Percentiles rank a stretch among this genome's conserved stretches.
Evolutionary conservation across 1,140 invertebrate species (phyloP).

Genomic region (Bombus waltoni): DNA sequence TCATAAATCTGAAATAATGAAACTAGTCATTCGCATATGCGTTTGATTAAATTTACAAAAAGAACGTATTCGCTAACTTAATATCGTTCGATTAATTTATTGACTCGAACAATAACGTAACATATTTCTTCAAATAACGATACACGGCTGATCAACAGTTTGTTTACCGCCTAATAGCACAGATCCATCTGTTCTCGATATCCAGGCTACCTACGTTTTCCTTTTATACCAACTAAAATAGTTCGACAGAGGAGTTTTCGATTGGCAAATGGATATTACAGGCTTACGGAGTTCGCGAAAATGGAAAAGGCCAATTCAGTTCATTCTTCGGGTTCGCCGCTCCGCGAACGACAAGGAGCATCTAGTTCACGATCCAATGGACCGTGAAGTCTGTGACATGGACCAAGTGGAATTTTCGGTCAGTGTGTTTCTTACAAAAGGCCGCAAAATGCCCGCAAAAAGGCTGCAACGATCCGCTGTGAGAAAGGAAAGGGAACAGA

Average conservation of each 20-base stretch:
- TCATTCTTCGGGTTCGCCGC: constrained; percentile 70
- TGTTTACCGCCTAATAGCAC: not conserved
- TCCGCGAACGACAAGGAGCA: constrained; percentile 66
- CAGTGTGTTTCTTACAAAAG: constrained; percentile 67
- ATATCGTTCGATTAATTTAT: not conserved
- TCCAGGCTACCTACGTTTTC: not conserved
- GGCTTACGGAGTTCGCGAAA: constrained; percentile 53
- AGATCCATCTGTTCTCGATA: constrained; percentile 1
- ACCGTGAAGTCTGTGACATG: constrained; percentile 75
- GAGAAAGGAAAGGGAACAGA: constrained; percentile 32
- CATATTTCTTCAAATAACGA: not conserved
- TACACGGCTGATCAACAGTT: not conserved
- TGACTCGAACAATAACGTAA: not conserved
- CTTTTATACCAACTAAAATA: not conserved
- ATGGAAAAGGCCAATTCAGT: constrained; percentile 71
- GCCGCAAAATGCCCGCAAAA: constrained; percentile 62
- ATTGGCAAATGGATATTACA: constrained; percentile 51
- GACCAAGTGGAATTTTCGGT: constrained; percentile 72
- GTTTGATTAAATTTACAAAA: not conserved
- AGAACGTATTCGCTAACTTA: not conserved
- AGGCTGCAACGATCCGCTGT: constrained; percentile 20
- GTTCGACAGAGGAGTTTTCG: constrained; percentile 26
- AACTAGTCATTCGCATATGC: not conserved
- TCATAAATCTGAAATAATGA: not conserved
- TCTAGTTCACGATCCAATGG: constrained; percentile 62